These are phyloP conservation scores for Spodoptera picta DNA, from an alignment of 2,888 invertebrate species.

Conservation along the genomic window DNA sequence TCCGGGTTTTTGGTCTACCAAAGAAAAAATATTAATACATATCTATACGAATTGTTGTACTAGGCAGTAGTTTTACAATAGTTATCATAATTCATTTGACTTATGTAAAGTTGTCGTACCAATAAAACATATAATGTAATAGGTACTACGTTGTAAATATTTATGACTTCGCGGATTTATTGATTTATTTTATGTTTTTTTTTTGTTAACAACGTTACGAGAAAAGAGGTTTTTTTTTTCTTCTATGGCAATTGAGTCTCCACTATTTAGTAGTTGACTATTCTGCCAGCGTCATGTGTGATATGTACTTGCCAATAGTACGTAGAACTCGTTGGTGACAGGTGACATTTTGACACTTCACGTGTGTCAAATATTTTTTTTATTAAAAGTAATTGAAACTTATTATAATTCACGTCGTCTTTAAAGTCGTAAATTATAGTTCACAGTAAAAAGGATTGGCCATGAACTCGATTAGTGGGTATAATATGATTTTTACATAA, in stretches of 20 bases:
- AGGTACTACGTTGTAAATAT: conserved; percentile 12
- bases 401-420: conserved; percentile 1
- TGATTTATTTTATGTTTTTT: too few relatives aligned
- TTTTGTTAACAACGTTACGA: conserved; percentile 10
- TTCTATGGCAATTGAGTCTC: too few relatives aligned
- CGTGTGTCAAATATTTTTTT: too few relatives aligned
- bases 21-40: too few relatives aligned
- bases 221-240: not conserved
- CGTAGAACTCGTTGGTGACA: not conserved
- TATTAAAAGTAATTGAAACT: conserved; percentile 7
- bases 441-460: conserved; percentile 16
- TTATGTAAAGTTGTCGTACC: conserved; percentile 4
- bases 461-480: conserved; percentile 10
- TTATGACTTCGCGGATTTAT: conserved; percentile 24
- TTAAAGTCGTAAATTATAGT: conserved; percentile 20
- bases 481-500: too few relatives aligned
- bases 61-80: too few relatives aligned
- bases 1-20: too few relatives aligned
- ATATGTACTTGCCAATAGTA: not conserved
- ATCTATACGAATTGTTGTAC: too few relatives aligned
- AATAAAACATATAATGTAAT: conserved; percentile 9
- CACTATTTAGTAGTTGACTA: too few relatives aligned
- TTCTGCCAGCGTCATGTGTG: too few relatives aligned
- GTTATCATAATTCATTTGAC: conserved; percentile 2
- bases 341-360: conserved; percentile 3